Evolutionary conservation across 2,888 invertebrate genomes (phyloP), one percentile per base, ranked within the genome.

Genomic region (Andrena praecox): DNA sequence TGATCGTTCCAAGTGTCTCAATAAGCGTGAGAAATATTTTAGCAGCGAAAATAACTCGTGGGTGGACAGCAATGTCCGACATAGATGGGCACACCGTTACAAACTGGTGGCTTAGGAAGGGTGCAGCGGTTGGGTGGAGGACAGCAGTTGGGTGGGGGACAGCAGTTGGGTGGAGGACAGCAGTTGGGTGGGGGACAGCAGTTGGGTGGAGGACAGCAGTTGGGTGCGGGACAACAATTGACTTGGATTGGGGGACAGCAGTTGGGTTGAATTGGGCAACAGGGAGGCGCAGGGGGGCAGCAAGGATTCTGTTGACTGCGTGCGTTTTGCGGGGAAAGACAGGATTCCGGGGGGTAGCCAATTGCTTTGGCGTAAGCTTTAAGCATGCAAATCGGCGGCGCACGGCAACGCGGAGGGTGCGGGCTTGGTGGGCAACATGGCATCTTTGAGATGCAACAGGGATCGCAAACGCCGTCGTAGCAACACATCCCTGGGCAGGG

Each of bases 401-500:
- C 82, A 54, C 85, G 87, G 56, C 88, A 86, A 62, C 62, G 67
- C 0, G 85, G 85, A 0, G 86, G 85, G 27, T 77, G 82, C 6
- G 86, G 85, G 7, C 83, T 70, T 16, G 86, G 86, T 35, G 88
- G 82, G 29, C 71, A 84, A 35, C 85, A 68, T 29, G 91, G 91
- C 86, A 91, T 91, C 59, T 87, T 71, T 1, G 92, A 91, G 0
- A 87, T 27, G 77, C 89, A 89, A 66, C 90, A 92, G 12, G 91
- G 79, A 75, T 92, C 90, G 67, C 86, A 88, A 20, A 79, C 68
- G n/a, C 88, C 88, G 2, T 87, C 78, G 59, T 85, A 84, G 24
- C 86, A 89, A 60, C 90, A 91, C 72, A 89, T 84, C 29, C 91
- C 91, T n/a, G 90, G 91, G 75, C 91, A 92, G 2, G 91, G 90